Evolutionary conservation across 2,113 vertebrate genomes (phyloP), one percentile per base, ranked within the genome.

Genomic region (Semicossyphus pulcher): DNA sequence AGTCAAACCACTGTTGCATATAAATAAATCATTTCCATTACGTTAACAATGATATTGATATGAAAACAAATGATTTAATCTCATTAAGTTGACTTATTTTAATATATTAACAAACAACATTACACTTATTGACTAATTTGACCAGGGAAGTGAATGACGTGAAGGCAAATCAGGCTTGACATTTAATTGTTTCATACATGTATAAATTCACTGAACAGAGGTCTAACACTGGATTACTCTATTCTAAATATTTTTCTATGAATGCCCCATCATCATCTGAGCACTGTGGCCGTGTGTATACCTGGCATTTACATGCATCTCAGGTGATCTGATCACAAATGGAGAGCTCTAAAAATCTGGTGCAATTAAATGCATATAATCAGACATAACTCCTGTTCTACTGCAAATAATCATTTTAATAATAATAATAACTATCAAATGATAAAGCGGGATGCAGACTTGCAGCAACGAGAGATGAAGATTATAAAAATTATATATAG

Each of bases 191-290:
- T 54, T 28, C 15, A n/a, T n/a, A n/a, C n/a, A n/a, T n/a, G n/a
- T n/a, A n/a, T n/a, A n/a, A n/a, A n/a, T 53, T 62, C 21, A 52
- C 26, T 41, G 36, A 72, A 44, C n/a, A n/a, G n/a, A 29, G 11
- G 53, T 39, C 58, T 21, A 8, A 21, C 26, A 21, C 20, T 63
- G 28, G 21, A 37, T 69, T n/a, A n/a, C n/a, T n/a, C n/a, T n/a
- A n/a, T n/a, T n/a, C n/a, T n/a, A n/a, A n/a, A n/a, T n/a, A n/a
- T n/a, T n/a, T n/a, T 42, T 11, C 42, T 68, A 15, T 18, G 44
- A 62, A 65, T 44, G 36, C 36, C 60, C 39, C 1, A 10, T 52
- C 53, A 54, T 83, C 53, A 36, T 70, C 56, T 45, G 23, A 80
- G 62, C 25, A n/a, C n/a, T n/a, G n/a, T n/a, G n/a, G n/a, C n/a